These are phyloP conservation scores for Marmota monax DNA, from an alignment of 2,113 vertebrate genomes.

Conservation along the genomic window DNA sequence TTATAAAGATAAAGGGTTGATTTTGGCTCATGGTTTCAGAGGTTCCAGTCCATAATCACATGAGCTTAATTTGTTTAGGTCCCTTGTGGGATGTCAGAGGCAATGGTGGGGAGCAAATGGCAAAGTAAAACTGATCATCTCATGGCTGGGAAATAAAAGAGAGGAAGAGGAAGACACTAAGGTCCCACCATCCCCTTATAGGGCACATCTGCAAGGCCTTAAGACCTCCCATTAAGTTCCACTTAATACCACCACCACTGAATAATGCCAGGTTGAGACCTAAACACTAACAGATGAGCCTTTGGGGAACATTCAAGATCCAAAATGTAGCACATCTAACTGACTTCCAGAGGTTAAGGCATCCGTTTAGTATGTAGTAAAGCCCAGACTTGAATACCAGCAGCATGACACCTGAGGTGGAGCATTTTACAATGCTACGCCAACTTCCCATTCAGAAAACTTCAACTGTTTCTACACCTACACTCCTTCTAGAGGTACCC, in stretches of 20 bases:
- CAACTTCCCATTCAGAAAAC: background rate
- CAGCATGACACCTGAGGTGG: accelerated
- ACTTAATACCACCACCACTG: background rate
- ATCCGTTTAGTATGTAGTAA: background rate
- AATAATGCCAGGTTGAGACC: background rate
- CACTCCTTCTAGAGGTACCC: background rate
- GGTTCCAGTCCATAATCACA: background rate
- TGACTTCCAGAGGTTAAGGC: background rate
- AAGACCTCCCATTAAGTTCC: background rate
- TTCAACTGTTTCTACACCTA: background rate
- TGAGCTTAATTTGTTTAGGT: too few species aligned
- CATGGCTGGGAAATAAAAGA: background rate
- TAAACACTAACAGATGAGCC: too few species aligned
- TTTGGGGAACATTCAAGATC: background rate
- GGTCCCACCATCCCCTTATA: background rate
- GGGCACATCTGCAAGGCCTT: background rate
- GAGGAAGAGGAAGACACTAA: background rate
- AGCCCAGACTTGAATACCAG: background rate
- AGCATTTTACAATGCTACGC: background rate
- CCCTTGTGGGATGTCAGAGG: too few species aligned
- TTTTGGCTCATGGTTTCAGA: background rate
- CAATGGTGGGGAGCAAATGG: background rate
- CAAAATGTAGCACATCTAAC: background rate
- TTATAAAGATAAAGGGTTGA: background rate
- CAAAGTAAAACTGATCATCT: background rate